Conservation (phyloP, 2,797 vertebrate genomes). For the Protonibea diacanthus region DNA sequence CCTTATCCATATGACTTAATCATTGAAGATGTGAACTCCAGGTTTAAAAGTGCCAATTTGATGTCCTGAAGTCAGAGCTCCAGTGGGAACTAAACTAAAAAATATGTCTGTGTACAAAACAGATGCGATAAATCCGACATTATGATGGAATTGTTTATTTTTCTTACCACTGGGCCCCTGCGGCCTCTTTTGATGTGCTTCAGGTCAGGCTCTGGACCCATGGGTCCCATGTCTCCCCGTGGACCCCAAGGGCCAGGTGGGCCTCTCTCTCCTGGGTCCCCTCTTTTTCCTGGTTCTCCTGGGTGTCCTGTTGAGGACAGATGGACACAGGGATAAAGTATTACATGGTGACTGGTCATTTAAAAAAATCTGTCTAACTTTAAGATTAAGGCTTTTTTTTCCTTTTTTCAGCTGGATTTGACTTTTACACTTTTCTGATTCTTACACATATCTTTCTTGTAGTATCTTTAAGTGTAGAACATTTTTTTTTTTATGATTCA, state of each 20-base stretch:
- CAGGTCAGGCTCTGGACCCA: slow-evolving; percentile 84
- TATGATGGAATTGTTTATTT: background rate
- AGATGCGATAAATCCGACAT: background rate
- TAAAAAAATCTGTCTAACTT: background rate
- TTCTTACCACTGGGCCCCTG: slow-evolving; percentile 85
- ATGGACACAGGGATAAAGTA: background rate
- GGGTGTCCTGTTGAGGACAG: slow-evolving; percentile 73
- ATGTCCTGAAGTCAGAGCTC: background rate
- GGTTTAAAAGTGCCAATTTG: background rate
- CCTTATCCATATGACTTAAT: too few relatives aligned
- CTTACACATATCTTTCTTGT: background rate
- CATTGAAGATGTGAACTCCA: background rate
- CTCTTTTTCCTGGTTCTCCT: slow-evolving; percentile 82
- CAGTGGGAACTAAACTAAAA: background rate
- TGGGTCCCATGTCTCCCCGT: slow-evolving; percentile 87
- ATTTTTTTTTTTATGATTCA: background rate
- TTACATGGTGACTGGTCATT: background rate
- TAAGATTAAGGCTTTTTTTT: background rate
- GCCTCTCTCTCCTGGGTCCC: slow-evolving; percentile 78
- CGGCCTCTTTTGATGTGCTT: slow-evolving; percentile 84
- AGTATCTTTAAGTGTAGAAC: background rate
- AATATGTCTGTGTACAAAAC: background rate
- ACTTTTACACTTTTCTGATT: background rate
- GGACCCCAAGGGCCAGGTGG: slow-evolving; percentile 79
- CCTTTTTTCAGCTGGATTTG: background rate